phyloP scores from a whole-genome alignment of 2,797 vertebrate genomes.

The Lateolabrax maculatus region DNA sequence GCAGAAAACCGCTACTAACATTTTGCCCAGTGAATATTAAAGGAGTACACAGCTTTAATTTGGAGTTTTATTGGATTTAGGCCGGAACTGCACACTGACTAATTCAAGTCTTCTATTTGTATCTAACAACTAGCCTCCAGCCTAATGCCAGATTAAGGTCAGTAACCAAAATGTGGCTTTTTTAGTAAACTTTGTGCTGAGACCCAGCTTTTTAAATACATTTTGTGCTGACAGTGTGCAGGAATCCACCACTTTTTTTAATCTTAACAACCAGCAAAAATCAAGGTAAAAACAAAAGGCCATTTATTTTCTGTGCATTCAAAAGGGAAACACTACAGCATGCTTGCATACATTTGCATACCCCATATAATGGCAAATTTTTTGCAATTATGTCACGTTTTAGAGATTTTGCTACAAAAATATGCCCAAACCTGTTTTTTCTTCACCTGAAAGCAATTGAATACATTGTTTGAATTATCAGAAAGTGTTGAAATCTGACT shows the following conservation, averaged over 20 bases:
- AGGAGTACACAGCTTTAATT: not conserved
- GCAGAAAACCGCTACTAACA: not conserved
- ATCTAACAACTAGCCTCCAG: conserved; percentile 10
- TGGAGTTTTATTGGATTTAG: conserved; percentile 25
- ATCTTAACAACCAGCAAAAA: not conserved
- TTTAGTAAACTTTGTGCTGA: conserved; percentile 10
- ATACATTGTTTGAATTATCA: too few species aligned
- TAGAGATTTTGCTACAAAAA: not conserved
- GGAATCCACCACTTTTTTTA: not conserved
- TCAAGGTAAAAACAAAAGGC: not conserved
- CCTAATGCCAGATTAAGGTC: conserved; percentile 2
- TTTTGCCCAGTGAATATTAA: conserved; percentile 26
- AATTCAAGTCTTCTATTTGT: conserved; percentile 32
- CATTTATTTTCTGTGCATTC: not conserved
- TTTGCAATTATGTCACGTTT: not conserved
- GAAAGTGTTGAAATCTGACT: not conserved
- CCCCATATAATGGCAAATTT: not conserved
- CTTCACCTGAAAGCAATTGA: not conserved
- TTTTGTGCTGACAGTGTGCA: not conserved
- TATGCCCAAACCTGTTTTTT: not conserved
- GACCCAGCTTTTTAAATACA: conserved; percentile 15
- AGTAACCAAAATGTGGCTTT: conserved; percentile 3
- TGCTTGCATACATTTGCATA: not conserved
- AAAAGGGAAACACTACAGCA: not conserved
- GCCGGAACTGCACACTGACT: conserved; percentile 30